Base-by-base conservation (phyloP, 2,113 vertebrate genomes). In the Phrynosoma platyrhinos region DNA sequence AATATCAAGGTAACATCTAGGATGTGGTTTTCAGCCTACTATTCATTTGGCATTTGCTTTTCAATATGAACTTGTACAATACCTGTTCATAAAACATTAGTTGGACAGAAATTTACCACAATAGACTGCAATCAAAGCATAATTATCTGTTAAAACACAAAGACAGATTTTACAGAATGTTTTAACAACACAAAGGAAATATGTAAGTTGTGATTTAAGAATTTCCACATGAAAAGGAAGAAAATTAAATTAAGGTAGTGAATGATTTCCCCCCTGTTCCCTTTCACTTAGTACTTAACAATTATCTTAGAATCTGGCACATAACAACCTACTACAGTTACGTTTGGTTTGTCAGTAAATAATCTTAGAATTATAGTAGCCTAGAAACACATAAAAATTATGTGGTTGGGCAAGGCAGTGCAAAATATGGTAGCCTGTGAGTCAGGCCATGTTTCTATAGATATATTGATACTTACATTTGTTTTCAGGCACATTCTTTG, bases 401-500 rank as follows among this genome's bases (percentile, higher is more conserved):
- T 1, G 42, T 42, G 62, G 47, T 55, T 36, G 0, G 1, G 68
- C 82, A 89, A 25, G 21, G 79, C 72, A 9, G 79, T 62, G 0
- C 27, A 71, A 10, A 20, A 62, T 79, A 79, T n/a, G 47, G 53
- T 2, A 3, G 1, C 36, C 27, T n/a, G 52, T 64, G 72, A 32
- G 79, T 86, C 69, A 84, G 82, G 81, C 72, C 72, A 71, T 91
- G 23, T 47, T 77, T 84, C 82, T 66, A n/a, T 74, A 25, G 69
- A 55, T 71, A 78, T 58, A 86, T 10, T 1, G 0, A 6, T 84
- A 55, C 20, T 83, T 3, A 55, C 4, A 36, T 40, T 86, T 74
- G 76, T 86, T 90, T 86, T 71, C 80, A 92, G 92, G 91, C 88
- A 91, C 91, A 7, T 92, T 88, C 89, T 90, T 88, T 89, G 84